Evolutionary conservation across 1,140 invertebrate species (phyloP).

Genomic region (Meloidogyne floridensis): DNA sequence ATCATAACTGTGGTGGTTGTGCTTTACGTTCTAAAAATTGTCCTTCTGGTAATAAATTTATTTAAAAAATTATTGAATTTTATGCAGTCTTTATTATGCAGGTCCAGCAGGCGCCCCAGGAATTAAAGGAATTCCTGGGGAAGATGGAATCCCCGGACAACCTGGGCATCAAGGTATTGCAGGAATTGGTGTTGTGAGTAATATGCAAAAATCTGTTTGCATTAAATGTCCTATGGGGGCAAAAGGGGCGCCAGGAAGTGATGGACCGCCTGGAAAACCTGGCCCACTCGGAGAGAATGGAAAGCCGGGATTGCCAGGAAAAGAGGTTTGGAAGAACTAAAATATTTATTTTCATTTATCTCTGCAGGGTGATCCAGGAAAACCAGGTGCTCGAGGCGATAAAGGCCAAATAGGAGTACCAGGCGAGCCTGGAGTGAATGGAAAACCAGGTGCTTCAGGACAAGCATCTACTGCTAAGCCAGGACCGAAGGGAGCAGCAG

Average conservation of each 20-base stretch:
- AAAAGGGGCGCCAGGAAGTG: not conserved
- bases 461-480: conserved; percentile 21
- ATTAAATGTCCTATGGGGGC: not conserved
- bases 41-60: not conserved
- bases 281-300: conserved; percentile 34
- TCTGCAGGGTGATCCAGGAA: conserved; percentile 36
- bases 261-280: conserved; percentile 35
- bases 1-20: conserved; percentile 18
- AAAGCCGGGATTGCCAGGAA: conserved; percentile 13
- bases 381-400: conserved; percentile 30
- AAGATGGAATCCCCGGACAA: conserved; percentile 34
- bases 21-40: conserved; percentile 45
- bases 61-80: too few relatives aligned
- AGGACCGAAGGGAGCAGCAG: conserved; percentile 35
- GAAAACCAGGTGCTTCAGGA: conserved; percentile 37
- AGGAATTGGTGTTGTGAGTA: not conserved
- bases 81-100: too few relatives aligned
- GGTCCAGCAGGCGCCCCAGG: conserved; percentile 31
- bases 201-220: not conserved
- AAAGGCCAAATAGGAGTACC: conserved; percentile 24
- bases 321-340: not conserved
- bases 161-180: conserved; percentile 33
- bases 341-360: conserved; percentile 31
- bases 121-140: conserved; percentile 30
- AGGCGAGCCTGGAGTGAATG: conserved; percentile 32